Base-by-base conservation (phyloP, 2,888 invertebrate genomes). In the Alentia gelatinosa region DNA sequence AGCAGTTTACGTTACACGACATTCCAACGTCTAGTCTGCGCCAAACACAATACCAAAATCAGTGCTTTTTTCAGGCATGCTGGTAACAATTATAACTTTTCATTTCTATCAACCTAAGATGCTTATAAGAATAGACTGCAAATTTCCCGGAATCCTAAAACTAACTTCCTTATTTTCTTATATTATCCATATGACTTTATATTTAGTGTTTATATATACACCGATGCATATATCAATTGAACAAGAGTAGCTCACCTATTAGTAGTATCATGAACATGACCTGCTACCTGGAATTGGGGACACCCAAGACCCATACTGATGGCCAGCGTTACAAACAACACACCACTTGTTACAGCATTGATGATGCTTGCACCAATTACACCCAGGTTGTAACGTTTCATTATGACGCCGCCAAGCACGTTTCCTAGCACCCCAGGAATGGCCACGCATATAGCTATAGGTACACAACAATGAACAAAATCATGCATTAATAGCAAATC, bases 221-320 rank as follows among this genome's bases (percentile, higher is more conserved):
- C n/a, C n/a, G n/a, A n/a, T n/a, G n/a, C n/a, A n/a, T n/a, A n/a
- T n/a, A n/a, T n/a, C n/a, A n/a, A n/a, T n/a, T n/a, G n/a, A n/a
- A n/a, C n/a, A 63, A 63, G 15, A 42, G 7, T 42, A 63, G 75
- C 91, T 39, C 37, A 91, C 91, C 3, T 50, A 39, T 84, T 68
- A 15, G 42, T 40, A 1, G 33, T 74, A 33, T 68, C 83, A 26
- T 89, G 30, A 39, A 63, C 37, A 19, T 91, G 35, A 47, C 91
- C 92, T 15, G 90, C 92, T 86, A 92, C 90, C 7, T 92, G n/a
- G 19, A 92, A 39, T 88, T 93, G 92, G 23, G 91, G 91, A 91
- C 93, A 93, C 9, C 89, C 63, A 30, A 93, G 83, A 15, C 90
- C 47, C 79, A 92, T 42, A 23, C 89, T 12, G 19, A 92, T 79